Evolutionary conservation across 2,888 invertebrate genomes (phyloP).

Genomic region (Epinotia nisella): DNA sequence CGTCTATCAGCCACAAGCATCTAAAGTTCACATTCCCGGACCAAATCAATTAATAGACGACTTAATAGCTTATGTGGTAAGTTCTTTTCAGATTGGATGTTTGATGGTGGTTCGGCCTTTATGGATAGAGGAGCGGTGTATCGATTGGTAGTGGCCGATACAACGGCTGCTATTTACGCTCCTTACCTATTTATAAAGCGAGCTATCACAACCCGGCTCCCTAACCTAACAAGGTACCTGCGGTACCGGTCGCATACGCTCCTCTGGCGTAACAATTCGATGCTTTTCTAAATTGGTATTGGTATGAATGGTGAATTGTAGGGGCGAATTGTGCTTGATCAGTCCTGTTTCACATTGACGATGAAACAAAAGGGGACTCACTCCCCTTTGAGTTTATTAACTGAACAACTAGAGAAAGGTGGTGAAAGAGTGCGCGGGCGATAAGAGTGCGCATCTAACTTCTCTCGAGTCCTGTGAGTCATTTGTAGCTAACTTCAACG

Average conservation of each 20-base stretch:
- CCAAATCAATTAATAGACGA: constrained; percentile 45
- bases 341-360: constrained; percentile 20
- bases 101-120: constrained; percentile 56
- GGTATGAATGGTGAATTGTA: constrained; percentile 22
- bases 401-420: constrained; percentile 10
- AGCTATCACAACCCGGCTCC: constrained; percentile 65
- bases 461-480: too few species aligned
- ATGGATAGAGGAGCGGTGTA: constrained; percentile 60
- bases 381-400: constrained; percentile 19
- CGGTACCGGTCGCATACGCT: constrained; percentile 55
- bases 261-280: constrained; percentile 49
- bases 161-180: constrained; percentile 82
- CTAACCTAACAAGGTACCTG: constrained; percentile 71
- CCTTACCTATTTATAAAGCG: constrained; percentile 83
- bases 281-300: constrained; percentile 36
- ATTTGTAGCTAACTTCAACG: too few species aligned
- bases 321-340: constrained; percentile 11
- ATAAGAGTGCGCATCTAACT: too few species aligned
- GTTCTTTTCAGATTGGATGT: constrained; percentile 51
- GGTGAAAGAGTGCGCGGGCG: too few species aligned
- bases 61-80: constrained; percentile 45
- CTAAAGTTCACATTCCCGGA: constrained; percentile 56
- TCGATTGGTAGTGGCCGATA: constrained; percentile 82
- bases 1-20: constrained; percentile 55
- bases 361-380: constrained; percentile 20